phyloP scores from a whole-genome alignment of 1,140 invertebrate species.

The Sogatella furcifera region DNA sequence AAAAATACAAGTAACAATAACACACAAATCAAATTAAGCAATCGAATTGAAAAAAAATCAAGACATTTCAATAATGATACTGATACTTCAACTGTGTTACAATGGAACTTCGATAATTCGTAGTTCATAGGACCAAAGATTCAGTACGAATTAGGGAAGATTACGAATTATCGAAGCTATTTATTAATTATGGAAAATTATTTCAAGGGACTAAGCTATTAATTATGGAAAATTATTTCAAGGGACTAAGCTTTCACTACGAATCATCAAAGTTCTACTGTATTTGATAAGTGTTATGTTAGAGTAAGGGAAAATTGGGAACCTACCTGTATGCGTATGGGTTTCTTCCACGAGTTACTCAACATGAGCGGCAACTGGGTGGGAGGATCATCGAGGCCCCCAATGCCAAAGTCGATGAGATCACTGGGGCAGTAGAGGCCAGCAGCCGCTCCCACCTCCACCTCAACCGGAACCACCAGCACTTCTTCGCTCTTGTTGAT shows the following conservation, averaged over 20 bases:
- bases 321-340: constrained; percentile 57
- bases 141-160: too few relatives aligned
- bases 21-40: too few relatives aligned
- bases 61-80: background rate
- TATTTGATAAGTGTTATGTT: background rate
- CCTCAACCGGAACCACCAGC: constrained; percentile 73
- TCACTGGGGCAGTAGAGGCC: constrained; percentile 68
- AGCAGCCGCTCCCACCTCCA: constrained; percentile 63
- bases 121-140: too few relatives aligned
- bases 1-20: constrained; percentile 15
- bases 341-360: constrained; percentile 58
- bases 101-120: too few relatives aligned
- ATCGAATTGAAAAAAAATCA: background rate
- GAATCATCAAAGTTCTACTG: too few relatives aligned
- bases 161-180: too few relatives aligned
- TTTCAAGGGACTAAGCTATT: too few relatives aligned
- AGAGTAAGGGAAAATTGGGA: constrained; percentile 4
- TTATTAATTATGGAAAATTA: too few relatives aligned
- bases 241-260: too few relatives aligned
- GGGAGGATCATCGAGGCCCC: constrained; percentile 54
- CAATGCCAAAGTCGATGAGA: constrained; percentile 72
- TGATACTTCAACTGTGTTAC: too few relatives aligned
- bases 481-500: constrained; percentile 56
- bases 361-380: constrained; percentile 52
- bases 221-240: too few relatives aligned